A percentile compares a stretch with the other conserved stretches of the same genome.
These are phyloP conservation scores for Temnothorax nylanderi DNA, from an alignment of 1,140 invertebrate species.

Conservation along the genomic window DNA sequence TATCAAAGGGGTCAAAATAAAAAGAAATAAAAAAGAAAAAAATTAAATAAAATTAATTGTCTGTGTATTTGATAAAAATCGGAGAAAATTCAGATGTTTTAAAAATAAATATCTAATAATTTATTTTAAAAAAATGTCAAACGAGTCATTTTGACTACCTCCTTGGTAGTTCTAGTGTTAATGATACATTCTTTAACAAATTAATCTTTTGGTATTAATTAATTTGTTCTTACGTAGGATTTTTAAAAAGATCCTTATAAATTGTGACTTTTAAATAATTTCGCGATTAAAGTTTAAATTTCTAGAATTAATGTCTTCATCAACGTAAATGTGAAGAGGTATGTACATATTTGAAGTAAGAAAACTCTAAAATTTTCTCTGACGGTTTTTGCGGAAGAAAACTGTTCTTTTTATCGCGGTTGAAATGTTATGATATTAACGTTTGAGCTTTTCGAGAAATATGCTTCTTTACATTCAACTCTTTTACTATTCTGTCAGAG, in stretches of 20 bases:
- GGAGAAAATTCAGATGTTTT: too few relatives aligned
- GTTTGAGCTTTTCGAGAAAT: not conserved
- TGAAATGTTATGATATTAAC: not conserved
- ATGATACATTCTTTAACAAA: not conserved
- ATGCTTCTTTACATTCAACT: constrained; percentile 16
- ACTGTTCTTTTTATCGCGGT: not conserved
- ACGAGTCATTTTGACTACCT: too few relatives aligned
- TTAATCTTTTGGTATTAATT: not conserved
- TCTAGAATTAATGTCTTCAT: not conserved
- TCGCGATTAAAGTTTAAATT: not conserved
- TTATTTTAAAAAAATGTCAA: too few relatives aligned
- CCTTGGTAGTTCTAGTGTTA: not conserved
- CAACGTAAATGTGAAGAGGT: not conserved
- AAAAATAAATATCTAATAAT: too few relatives aligned
- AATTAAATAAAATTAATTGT: too few relatives aligned
- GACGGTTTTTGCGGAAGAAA: not conserved
- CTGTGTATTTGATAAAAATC: too few relatives aligned
- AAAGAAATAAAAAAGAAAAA: too few relatives aligned
- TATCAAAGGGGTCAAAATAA: too few relatives aligned
- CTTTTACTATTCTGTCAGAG: not conserved
- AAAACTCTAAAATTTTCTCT: not conserved
- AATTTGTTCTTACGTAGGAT: not conserved
- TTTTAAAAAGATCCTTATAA: not conserved
- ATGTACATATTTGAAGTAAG: constrained; percentile 9
- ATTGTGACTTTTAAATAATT: not conserved